Percentiles rank a stretch among this genome's conserved stretches.
Conservation (phyloP, 2,888 invertebrate species). For the Nipponacmea schrenckii region DNA sequence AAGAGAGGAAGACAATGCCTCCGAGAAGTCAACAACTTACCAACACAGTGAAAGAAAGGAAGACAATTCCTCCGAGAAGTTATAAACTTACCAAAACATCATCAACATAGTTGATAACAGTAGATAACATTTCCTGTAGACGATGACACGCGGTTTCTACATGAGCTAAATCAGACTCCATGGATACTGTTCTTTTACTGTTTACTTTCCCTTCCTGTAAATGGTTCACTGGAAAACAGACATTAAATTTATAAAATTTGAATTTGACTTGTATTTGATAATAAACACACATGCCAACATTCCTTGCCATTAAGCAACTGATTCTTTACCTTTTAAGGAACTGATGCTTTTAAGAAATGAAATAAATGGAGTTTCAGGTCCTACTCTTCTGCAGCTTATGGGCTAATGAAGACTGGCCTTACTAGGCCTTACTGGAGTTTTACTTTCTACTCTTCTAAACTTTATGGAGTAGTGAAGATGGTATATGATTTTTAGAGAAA, state of each 20-base stretch:
- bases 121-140: slow-evolving; percentile 80
- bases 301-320: neutral
- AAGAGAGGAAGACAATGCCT: no score
- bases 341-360: no score
- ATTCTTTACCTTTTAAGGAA: no score
- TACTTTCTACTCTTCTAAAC: no score
- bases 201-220: slow-evolving; percentile 84
- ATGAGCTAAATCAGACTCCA: slow-evolving; percentile 75
- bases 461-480: neutral
- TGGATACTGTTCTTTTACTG: slow-evolving; percentile 72
- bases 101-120: slow-evolving; percentile 80
- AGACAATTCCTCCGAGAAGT: no score
- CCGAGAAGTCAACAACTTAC: no score
- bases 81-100: slow-evolving; percentile 82
- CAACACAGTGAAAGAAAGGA: no score
- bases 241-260: neutral
- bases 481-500: no score
- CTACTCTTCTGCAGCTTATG: no score
- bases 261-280: no score
- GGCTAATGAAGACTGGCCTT: no score
- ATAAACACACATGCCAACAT: neutral
- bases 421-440: no score
- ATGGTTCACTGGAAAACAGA: slow-evolving; percentile 73
- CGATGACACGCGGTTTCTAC: slow-evolving; percentile 86
- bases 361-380: neutral